phyloP scores from a whole-genome alignment of 2,888 invertebrate species.

The Phanerotoma sp. region DNA sequence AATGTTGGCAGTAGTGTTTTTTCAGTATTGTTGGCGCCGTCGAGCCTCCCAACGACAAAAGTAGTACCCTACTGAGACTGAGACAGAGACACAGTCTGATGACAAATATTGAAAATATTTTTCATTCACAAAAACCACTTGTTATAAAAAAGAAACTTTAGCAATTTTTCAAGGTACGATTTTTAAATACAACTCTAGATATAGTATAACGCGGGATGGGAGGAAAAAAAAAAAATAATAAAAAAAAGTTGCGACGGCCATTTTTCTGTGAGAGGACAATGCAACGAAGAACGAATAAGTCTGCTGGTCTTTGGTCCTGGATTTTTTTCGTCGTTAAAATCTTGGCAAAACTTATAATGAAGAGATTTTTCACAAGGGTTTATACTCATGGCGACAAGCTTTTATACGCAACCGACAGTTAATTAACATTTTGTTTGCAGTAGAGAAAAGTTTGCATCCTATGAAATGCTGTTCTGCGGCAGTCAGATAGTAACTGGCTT shows the following conservation, averaged over 20 bases:
- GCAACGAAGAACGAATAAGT: neutral
- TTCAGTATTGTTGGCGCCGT: too few species aligned
- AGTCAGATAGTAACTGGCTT: neutral
- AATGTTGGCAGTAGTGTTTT: too few species aligned
- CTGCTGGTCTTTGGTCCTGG: neutral
- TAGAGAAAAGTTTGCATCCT: slow-evolving; percentile 18
- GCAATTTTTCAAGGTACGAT: neutral
- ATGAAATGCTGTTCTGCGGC: slow-evolving; percentile 8
- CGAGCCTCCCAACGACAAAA: too few species aligned
- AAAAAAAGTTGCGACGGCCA: neutral
- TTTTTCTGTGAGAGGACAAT: neutral
- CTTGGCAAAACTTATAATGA: slow-evolving; percentile 43
- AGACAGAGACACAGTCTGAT: too few species aligned
- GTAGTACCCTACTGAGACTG: too few species aligned
- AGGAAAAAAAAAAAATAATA: neutral
- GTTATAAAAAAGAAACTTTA: slow-evolving; percentile 1
- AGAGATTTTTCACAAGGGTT: slow-evolving; percentile 40
- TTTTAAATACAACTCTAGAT: neutral
- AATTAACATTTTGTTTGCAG: slow-evolving; percentile 47
- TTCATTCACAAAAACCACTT: neutral
- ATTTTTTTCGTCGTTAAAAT: slow-evolving; percentile 29
- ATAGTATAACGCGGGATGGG: neutral
- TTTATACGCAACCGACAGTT: slow-evolving; percentile 29
- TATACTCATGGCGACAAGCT: slow-evolving; percentile 16
- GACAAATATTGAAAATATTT: neutral